phyloP scores from a whole-genome alignment of 2,888 invertebrate species.

The Bellardia bayeri region DNA sequence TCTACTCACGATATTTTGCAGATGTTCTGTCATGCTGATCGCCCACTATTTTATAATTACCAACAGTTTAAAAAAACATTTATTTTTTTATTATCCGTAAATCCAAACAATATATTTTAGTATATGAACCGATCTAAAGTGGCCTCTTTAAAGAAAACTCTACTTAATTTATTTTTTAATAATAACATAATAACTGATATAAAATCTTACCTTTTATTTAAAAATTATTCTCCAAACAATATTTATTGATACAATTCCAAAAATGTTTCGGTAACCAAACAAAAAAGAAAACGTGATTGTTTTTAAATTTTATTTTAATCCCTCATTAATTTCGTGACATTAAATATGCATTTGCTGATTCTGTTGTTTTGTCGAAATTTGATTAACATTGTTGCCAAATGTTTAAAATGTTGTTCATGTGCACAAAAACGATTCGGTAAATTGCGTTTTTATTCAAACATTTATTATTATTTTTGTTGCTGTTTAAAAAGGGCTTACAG shows the following conservation, averaged over 20 bases:
- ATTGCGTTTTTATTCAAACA: conserved; percentile 13
- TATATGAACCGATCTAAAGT: no score
- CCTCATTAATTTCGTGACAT: conserved; percentile 7
- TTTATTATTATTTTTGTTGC: not conserved
- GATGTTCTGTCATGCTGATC: no score
- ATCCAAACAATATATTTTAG: no score
- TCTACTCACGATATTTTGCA: no score
- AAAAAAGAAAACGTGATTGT: not conserved
- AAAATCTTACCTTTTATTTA: conserved; percentile 40
- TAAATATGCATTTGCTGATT: not conserved
- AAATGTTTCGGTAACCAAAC: not conserved
- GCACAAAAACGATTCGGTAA: not conserved
- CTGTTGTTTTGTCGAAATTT: conserved; percentile 14
- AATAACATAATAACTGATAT: no score
- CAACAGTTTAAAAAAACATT: no score
- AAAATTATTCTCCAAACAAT: not conserved
- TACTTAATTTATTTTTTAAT: no score
- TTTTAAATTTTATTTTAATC: conserved; percentile 7
- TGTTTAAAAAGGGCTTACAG: conserved; percentile 41
- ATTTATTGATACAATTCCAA: not conserved
- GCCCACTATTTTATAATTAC: no score
- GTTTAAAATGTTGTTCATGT: conserved; percentile 12
- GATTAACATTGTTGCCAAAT: conserved; percentile 25
- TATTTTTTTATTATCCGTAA: no score
- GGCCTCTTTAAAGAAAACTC: no score